phyloP scores from a whole-genome alignment of 2,797 vertebrate species.

The Phyllotis vaccarum region DNA sequence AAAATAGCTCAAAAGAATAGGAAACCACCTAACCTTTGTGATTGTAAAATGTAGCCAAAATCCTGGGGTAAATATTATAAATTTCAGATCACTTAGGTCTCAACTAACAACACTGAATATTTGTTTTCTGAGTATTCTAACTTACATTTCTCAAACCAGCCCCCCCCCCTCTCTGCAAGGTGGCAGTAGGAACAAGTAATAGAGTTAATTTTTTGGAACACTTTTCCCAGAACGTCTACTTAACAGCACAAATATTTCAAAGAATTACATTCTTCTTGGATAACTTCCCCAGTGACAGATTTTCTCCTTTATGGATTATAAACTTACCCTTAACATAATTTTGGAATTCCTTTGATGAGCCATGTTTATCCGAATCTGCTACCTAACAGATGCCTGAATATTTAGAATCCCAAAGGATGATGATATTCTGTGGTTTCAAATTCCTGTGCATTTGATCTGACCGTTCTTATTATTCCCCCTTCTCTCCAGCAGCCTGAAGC shows the following conservation, averaged over 20 bases:
- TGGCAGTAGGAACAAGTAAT: background rate
- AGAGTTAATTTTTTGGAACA: slow-evolving; percentile 19
- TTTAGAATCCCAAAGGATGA: slow-evolving; percentile 69
- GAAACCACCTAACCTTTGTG: slow-evolving; percentile 22
- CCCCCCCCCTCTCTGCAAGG: background rate
- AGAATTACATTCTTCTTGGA: slow-evolving; percentile 59
- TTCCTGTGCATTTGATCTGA: slow-evolving; percentile 65
- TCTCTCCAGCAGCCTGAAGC: background rate
- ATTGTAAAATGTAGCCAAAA: background rate
- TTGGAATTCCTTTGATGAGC: slow-evolving; percentile 76
- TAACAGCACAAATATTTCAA: slow-evolving; percentile 56
- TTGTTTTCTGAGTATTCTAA: background rate
- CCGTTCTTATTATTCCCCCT: slow-evolving; percentile 46
- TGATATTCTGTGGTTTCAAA: slow-evolving; percentile 72
- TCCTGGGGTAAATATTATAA: too few species aligned
- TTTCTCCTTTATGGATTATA: slow-evolving; percentile 75
- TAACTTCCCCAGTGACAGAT: slow-evolving; percentile 74
- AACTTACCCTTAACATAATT: slow-evolving; percentile 65
- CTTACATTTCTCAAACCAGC: background rate
- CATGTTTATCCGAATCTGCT: slow-evolving; percentile 55
- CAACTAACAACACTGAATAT: background rate
- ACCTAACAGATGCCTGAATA: slow-evolving; percentile 76
- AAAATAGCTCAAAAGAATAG: slow-evolving; percentile 46
- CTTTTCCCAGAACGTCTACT: slow-evolving; percentile 38
- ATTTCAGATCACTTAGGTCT: background rate